Evolutionary conservation across 2,113 vertebrate species (phyloP).

Genomic region (Hippocampus comes): DNA sequence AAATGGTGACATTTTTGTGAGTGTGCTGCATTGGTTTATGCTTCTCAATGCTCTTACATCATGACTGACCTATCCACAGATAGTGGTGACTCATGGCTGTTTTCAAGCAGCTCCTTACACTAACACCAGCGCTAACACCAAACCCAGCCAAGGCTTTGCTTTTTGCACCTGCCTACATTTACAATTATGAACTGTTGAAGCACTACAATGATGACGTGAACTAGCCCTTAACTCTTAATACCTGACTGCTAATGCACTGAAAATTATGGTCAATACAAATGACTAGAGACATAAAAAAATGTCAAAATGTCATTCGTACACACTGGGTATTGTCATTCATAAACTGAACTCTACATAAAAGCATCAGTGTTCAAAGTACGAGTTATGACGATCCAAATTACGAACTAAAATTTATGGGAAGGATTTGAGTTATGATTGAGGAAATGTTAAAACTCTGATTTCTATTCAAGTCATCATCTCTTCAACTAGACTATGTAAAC

Average conservation of each 20-base stretch:
- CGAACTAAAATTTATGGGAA: neutral
- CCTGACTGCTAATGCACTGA: neutral
- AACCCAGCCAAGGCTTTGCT: conserved; percentile 37
- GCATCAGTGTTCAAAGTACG: too few species aligned
- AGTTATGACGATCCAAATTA: neutral
- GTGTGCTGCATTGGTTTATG: conserved; percentile 14
- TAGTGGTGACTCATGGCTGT: conserved; percentile 2
- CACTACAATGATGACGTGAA: neutral
- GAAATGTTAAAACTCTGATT: neutral
- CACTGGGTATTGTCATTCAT: neutral
- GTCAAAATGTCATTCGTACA: neutral
- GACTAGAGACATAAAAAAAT: neutral
- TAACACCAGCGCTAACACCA: conserved; percentile 41
- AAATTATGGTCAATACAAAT: neutral
- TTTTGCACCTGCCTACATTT: conserved; percentile 6
- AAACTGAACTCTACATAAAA: neutral
- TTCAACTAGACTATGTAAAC: neutral
- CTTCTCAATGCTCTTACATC: conserved; percentile 17
- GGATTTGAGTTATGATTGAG: neutral
- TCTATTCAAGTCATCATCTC: neutral
- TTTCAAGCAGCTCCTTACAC: conserved; percentile 34
- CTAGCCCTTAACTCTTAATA: neutral
- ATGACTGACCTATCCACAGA: conserved; percentile 31
- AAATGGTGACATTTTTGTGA: conserved; percentile 33
- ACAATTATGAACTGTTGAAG: neutral